Base-by-base conservation (phyloP, 2,113 vertebrate species). In the Protomyctophum bolini region DNA sequence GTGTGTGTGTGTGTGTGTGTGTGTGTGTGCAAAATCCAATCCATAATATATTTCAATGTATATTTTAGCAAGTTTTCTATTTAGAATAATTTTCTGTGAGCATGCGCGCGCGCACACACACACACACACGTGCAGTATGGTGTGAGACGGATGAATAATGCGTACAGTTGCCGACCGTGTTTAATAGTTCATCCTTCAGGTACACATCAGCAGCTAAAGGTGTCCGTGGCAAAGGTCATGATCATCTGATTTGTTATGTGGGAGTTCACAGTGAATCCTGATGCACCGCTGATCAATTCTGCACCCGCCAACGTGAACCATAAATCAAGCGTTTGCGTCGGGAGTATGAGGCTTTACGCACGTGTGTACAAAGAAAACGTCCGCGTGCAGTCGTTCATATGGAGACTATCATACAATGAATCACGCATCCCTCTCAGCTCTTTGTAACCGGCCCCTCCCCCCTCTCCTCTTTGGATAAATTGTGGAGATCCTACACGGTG, bases 271-370 rank as follows among this genome's bases (percentile, higher is more conserved):
- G 87, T 79, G 87, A 86, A 93, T 92, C 94, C 91, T 93, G 91
- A 94, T 93, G 88, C 83, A 69, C 21, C 85, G 85, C 86, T 91
- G 91, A 95, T 96, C 93, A 94, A 90, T 94, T 94, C 92, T 88
- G 87, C 75, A 83, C 89, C 91, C 21, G 21, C 91, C 90, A 91
- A 85, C 86, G 82, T 74, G 67, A 81, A 86, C 21, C 80, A 90
- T 93, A 93, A 92, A 95, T 95, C 92, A 94, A 92, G 88, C 91
- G 21, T 21, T 83, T 90, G 91, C 86, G 92, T 91, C 83, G 89
- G 72, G 85, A 88, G 68, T 68, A 41, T 49, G 54, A 57, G 66
- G 67, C 7, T 45, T 14, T 48, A 15, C 45, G 10, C 21, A 29
- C 57, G 9, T 2, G 15, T 9, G 7, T 21, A 21, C 21, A 21